Evolutionary conservation across 2,113 vertebrate species (phyloP).

Genomic region (Beaufortia kweichowensis): DNA sequence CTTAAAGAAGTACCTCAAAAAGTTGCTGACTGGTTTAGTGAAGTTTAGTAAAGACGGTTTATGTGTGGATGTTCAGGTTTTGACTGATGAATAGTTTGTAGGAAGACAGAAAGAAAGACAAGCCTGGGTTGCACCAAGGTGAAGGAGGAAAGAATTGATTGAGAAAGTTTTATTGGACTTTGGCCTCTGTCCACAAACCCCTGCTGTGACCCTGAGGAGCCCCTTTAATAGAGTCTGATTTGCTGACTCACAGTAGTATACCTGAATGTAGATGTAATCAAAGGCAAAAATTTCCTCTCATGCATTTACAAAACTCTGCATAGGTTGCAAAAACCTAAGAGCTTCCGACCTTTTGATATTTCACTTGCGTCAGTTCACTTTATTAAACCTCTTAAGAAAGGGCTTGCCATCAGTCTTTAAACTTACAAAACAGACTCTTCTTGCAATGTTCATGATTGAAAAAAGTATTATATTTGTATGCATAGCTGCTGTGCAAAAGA

Average conservation of each 20-base stretch:
- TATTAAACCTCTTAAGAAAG: background rate
- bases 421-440: background rate
- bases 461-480: background rate
- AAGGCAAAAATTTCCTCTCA: background rate
- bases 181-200: slow-evolving; percentile 8
- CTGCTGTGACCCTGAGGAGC: slow-evolving; percentile 26
- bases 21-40: too few relatives aligned
- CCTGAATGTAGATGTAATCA: slow-evolving; percentile 13
- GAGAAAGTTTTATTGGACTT: slow-evolving; percentile 46
- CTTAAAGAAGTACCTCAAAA: too few relatives aligned
- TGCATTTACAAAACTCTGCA: slow-evolving; percentile 1
- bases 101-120: slow-evolving; percentile 3
- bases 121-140: background rate
- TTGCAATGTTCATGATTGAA: background rate
- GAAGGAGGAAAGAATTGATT: slow-evolving; percentile 16
- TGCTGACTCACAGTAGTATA: slow-evolving; percentile 19
- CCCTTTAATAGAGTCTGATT: slow-evolving; percentile 28
- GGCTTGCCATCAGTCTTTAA: background rate
- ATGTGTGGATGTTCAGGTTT: background rate
- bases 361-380: background rate
- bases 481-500: background rate
- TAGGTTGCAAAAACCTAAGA: background rate
- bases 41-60: background rate
- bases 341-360: background rate
- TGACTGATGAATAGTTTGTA: slow-evolving; percentile 7